Evolutionary conservation across 2,113 vertebrate species (phyloP).

Genomic region (Melanostigma gelatinosum): DNA sequence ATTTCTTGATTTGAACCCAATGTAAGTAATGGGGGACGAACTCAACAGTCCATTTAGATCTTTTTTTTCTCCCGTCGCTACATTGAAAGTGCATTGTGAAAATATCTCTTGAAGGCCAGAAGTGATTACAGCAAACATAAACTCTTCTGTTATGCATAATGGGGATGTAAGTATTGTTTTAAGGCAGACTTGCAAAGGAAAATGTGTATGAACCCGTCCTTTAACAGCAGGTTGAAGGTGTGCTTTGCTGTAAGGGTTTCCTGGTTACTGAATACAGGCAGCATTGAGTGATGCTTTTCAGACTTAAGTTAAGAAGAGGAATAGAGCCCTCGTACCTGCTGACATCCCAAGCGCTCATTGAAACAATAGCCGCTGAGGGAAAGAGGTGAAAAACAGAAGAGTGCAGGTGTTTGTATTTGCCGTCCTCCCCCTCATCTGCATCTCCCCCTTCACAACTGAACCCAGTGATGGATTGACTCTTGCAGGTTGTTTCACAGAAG

Average conservation of each 20-base stretch:
- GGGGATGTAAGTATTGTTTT: neutral
- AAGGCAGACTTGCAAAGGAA: neutral
- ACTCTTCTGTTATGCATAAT: neutral
- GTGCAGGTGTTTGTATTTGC: neutral
- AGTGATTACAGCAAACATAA: neutral
- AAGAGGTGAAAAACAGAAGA: neutral
- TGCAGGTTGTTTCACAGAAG: conserved; percentile 26
- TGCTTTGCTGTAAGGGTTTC: neutral
- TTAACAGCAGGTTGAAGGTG: neutral
- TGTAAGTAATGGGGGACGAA: neutral
- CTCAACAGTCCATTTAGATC: neutral
- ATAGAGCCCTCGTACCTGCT: neutral
- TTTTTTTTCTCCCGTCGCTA: neutral
- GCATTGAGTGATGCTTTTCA: neutral
- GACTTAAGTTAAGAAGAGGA: neutral
- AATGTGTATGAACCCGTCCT: neutral
- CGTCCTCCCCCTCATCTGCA: conserved; percentile 11
- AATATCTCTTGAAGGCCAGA: neutral
- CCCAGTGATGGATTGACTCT: neutral
- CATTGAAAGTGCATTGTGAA: neutral
- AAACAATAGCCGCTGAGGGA: neutral
- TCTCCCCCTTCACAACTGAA: neutral
- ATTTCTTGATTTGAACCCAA: neutral
- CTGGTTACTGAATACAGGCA: neutral
- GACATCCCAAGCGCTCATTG: neutral